These are phyloP conservation scores for Sesamia nonagrioides DNA, from an alignment of 1,140 invertebrate species.

Conservation along the genomic window DNA sequence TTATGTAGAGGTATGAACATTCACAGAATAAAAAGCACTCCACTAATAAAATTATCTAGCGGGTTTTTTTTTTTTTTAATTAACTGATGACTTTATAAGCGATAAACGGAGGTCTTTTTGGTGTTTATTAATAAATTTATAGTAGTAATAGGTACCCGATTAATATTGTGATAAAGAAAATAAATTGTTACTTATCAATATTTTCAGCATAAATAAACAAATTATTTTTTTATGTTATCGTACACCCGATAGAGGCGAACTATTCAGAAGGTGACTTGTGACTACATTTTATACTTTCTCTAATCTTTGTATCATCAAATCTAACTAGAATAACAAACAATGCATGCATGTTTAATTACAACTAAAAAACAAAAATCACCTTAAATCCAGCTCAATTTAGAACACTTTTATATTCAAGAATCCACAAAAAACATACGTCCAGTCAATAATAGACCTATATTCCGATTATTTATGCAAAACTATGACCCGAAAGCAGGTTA, in stretches of 20 bases:
- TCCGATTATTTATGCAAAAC: background rate
- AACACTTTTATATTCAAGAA: constrained; percentile 8
- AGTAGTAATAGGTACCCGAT: no score
- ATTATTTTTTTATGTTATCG: no score
- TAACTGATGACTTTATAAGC: no score
- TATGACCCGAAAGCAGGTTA: background rate
- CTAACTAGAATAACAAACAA: constrained; percentile 6
- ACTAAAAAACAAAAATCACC: constrained; percentile 4
- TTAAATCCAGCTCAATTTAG: background rate
- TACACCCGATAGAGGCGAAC: no score
- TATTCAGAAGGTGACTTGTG: no score
- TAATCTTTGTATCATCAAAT: background rate
- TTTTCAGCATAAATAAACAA: background rate
- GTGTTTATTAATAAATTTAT: no score
- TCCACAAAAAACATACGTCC: background rate
- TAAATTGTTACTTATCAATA: background rate
- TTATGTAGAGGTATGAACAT: no score
- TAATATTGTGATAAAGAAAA: background rate
- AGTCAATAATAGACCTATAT: background rate
- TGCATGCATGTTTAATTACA: background rate
- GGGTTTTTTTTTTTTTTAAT: no score
- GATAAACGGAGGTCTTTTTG: no score
- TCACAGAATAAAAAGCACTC: no score
- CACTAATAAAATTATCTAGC: no score
- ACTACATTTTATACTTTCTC: background rate